phyloP scores from a whole-genome alignment of 92 coral and sea anemone species.

The Phenganax marumi region DNA sequence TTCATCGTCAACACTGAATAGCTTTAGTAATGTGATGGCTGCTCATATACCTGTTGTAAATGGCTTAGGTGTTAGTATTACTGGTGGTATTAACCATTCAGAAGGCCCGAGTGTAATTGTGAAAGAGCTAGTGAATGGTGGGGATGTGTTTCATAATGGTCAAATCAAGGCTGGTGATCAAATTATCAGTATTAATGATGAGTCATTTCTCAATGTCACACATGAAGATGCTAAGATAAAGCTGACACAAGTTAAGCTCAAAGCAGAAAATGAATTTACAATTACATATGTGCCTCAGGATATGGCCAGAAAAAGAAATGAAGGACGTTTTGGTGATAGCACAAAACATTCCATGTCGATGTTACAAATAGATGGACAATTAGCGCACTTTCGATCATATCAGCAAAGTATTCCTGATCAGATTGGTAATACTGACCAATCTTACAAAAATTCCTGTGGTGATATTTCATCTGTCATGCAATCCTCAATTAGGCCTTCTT shows the following conservation, averaged over 20 bases:
- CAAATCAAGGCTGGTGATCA: slow-evolving; percentile 79
- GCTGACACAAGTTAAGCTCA: slow-evolving; percentile 80
- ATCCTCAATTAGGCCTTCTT: slow-evolving; percentile 70
- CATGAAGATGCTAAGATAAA: slow-evolving; percentile 96
- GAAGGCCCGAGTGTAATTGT: slow-evolving; percentile 90
- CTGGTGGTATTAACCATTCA: slow-evolving; percentile 88
- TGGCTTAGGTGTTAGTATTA: slow-evolving; percentile 88
- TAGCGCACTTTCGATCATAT: neutral
- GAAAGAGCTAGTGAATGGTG: slow-evolving; percentile 83
- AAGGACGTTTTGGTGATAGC: neutral
- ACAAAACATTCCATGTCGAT: neutral
- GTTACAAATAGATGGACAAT: neutral
- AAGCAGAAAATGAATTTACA: slow-evolving; percentile 32
- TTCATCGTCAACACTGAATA: slow-evolving; percentile 86
- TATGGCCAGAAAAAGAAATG: neutral
- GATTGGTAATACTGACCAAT: slow-evolving; percentile 14
- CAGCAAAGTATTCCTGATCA: slow-evolving; percentile 12
- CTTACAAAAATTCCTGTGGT: neutral
- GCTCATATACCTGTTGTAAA: slow-evolving; percentile 63
- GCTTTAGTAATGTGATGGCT: slow-evolving; percentile 79
- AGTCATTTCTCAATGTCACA: slow-evolving; percentile 91
- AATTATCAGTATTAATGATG: slow-evolving; percentile 82
- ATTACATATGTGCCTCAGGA: slow-evolving; percentile 20
- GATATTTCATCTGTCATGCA: slow-evolving; percentile 39
- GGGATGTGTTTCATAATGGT: slow-evolving; percentile 81